These are phyloP conservation scores for Spisula subtruncata DNA, from an alignment of 2,888 invertebrate species.

Conservation along the genomic window DNA sequence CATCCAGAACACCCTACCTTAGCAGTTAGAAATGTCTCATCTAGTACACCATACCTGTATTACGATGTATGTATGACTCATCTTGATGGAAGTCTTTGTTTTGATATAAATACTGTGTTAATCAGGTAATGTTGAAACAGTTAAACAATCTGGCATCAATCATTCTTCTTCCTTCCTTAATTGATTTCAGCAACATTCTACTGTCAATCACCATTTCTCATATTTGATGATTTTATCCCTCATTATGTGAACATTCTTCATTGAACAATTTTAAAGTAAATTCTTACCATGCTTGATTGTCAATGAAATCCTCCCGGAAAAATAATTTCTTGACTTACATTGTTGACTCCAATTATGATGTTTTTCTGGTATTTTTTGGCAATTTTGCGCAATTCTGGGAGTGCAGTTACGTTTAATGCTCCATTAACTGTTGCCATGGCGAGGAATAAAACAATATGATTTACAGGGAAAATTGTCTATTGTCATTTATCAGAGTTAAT, in stretches of 20 bases:
- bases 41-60: background rate
- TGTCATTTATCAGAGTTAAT: conserved; percentile 32
- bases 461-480: conserved; percentile 13
- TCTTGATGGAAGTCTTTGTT: background rate
- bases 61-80: background rate
- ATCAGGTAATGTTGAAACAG: background rate
- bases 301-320: background rate
- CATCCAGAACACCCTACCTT: background rate
- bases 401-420: background rate
- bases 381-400: background rate
- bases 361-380: background rate
- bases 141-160: no score
- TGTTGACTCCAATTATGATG: conserved; percentile 4
- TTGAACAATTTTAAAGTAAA: background rate
- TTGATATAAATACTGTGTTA: background rate
- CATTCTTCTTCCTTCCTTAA: no score
- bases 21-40: background rate
- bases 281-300: no score
- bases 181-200: no score
- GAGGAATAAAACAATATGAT: conserved; percentile 12
- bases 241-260: no score
- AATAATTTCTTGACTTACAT: background rate
- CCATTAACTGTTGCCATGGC: background rate
- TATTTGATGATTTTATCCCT: no score
- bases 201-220: no score